Evolutionary conservation across 2,888 invertebrate genomes (phyloP).

Genomic region (Tiliacea aurago): DNA sequence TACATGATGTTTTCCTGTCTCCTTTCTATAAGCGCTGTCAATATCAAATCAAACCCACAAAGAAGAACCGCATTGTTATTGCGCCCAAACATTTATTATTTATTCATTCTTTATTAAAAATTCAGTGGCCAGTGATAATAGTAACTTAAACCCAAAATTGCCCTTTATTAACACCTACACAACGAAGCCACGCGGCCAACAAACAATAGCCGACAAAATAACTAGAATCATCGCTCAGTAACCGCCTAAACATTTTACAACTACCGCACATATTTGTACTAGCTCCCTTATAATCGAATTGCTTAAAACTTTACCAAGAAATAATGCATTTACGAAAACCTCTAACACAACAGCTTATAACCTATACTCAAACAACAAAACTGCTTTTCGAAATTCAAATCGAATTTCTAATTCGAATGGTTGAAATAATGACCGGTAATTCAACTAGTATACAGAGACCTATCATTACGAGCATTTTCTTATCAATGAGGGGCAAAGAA

Average conservation of each 20-base stretch:
- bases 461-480: background rate
- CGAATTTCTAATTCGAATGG: conserved; percentile 83
- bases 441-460: conserved; percentile 65
- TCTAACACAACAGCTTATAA: conserved; percentile 31
- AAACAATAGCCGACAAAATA: conserved; percentile 81
- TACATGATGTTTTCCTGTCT: background rate
- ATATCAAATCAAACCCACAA: background rate
- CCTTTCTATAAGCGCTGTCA: background rate
- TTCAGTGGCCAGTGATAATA: conserved; percentile 44
- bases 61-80: background rate
- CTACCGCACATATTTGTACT: conserved; percentile 72
- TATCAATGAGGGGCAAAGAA: conserved; percentile 43
- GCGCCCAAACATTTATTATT: conserved; percentile 7
- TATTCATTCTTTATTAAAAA: conserved; percentile 31
- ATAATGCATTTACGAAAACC: conserved; percentile 18
- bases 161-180: conserved; percentile 76
- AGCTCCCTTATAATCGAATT: conserved; percentile 68
- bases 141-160: conserved; percentile 61
- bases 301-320: conserved; percentile 59
- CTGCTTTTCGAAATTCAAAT: conserved; percentile 51
- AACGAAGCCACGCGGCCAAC: conserved; percentile 73
- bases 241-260: conserved; percentile 77
- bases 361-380: conserved; percentile 25
- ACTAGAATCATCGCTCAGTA: conserved; percentile 69
- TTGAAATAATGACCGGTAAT: conserved; percentile 84